Base-by-base conservation (phyloP, 2,797 vertebrate species). In the Cossypha caffra region DNA sequence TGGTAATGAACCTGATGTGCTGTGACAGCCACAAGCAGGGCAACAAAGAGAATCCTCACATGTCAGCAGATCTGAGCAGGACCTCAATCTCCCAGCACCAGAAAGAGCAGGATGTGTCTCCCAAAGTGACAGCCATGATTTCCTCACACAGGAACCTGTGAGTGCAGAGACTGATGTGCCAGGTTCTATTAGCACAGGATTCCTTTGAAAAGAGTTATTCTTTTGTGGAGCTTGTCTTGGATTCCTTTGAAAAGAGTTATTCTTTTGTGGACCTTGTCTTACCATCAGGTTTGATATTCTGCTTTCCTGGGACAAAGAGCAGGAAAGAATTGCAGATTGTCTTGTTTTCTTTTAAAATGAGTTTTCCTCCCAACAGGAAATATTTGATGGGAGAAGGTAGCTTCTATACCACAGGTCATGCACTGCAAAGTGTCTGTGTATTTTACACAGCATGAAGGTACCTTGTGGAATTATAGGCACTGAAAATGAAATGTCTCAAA, bases 1-100 rank as follows among this genome's bases (percentile, higher is more conserved):
- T 85, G 61, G 43, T 83, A 93, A 66, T 47, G 82, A 90, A 62
- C 28, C 54, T 57, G 54, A 91, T 86, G 50, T 66, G 76, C 76
- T 51, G 42, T 93, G 91, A 92, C 89, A 92, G 77, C 55, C 84
- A 79, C 89, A 89, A 92, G 86, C 92, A 79, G 87, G 62, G 58
- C 72, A 94, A 80, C 71, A 82, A 74, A 74, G 61, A 88, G 76
- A 87, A 86, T 51, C 58, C 52, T 77, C 78, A 64, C 42, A 15
- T 15, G 19, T 78, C 82, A 88, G 87, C 3, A 71, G 64, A 91
- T 64, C 23, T 75, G 72, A 88, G 79, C 63, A 71, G 68, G 61
- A 77, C 71, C 71, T 93, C 91, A 8, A 10, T 67, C 68, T 89
- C 63, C 86, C 64, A 40, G 19, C 55, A 61, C 28, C 61, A 92